A percentile compares a stretch with the other conserved stretches of the same genome.
These are phyloP conservation scores for Artibeus lituratus DNA, from an alignment of 2,797 vertebrate genomes.

Conservation along the genomic window DNA sequence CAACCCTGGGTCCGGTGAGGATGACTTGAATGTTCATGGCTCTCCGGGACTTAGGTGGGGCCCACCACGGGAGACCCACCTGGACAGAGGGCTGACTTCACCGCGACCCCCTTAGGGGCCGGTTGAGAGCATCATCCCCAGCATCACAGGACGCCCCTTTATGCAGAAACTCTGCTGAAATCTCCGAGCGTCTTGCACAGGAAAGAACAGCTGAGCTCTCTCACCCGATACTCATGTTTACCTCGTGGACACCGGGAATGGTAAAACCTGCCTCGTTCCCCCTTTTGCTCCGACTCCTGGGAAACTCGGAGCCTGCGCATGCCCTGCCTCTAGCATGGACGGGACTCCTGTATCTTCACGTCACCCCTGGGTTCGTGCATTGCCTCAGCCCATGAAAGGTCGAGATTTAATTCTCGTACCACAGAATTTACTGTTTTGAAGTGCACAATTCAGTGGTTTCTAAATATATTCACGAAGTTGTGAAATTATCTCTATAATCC, in stretches of 20 bases:
- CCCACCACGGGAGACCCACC: accelerated
- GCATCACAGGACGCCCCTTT: accelerated
- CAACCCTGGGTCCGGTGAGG: too few relatives aligned
- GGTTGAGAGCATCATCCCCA: too few relatives aligned
- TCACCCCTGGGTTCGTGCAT: neutral
- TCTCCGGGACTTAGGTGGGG: neutral
- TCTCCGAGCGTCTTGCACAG: accelerated
- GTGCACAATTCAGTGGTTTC: neutral
- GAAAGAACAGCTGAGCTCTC: too few relatives aligned
- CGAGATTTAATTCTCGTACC: neutral
- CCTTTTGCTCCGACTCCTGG: neutral
- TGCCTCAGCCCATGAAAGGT: neutral
- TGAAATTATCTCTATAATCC: neutral
- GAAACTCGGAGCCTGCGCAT: neutral
- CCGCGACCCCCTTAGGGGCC: neutral
- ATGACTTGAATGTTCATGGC: too few relatives aligned
- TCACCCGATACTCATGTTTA: neutral
- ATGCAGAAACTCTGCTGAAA: neutral
- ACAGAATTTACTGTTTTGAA: neutral
- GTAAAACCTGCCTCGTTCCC: neutral
- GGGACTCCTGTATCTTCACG: neutral
- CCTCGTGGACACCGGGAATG: neutral
- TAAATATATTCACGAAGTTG: neutral
- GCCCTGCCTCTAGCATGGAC: neutral
- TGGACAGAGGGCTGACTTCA: neutral